phyloP scores from a whole-genome alignment of 2,888 invertebrate species.

The Volucella inflata region DNA sequence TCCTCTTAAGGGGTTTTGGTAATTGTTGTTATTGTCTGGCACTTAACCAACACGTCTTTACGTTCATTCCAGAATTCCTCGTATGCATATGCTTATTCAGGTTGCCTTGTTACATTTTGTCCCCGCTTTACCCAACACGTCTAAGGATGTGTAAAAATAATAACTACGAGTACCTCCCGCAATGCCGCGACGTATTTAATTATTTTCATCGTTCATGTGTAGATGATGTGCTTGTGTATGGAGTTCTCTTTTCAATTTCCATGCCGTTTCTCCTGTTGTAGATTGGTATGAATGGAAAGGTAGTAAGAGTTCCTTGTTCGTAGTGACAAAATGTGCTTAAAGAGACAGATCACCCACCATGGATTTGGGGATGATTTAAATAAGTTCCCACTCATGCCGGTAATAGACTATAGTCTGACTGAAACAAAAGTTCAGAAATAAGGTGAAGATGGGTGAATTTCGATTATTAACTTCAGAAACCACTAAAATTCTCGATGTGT shows the following conservation, averaged over 20 bases:
- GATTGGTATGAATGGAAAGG: neutral
- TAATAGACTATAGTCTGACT: no score
- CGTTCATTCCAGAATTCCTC: neutral
- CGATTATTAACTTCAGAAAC: no score
- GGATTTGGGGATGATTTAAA: constrained; percentile 4
- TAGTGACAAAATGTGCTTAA: neutral
- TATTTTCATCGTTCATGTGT: constrained; percentile 4
- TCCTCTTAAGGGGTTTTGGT: no score
- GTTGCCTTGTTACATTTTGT: neutral
- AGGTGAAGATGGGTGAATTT: no score
- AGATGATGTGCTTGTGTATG: constrained; percentile 4
- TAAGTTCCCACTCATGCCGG: neutral
- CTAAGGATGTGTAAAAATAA: constrained; percentile 44
- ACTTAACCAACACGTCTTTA: constrained; percentile 37
- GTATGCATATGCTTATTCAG: constrained; percentile 42
- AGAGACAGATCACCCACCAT: neutral
- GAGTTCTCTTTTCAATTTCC: neutral
- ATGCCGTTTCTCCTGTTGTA: neutral
- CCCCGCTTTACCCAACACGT: constrained; percentile 6
- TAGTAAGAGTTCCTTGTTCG: neutral
- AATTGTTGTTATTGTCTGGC: constrained; percentile 20
- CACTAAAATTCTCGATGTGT: no score
- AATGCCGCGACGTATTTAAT: constrained; percentile 30
- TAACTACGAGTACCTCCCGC: constrained; percentile 31
- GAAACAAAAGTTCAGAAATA: no score